These are phyloP conservation scores for Zhuqinia jingwanae DNA, from an alignment of 2,888 invertebrate species.

Conservation along the genomic window DNA sequence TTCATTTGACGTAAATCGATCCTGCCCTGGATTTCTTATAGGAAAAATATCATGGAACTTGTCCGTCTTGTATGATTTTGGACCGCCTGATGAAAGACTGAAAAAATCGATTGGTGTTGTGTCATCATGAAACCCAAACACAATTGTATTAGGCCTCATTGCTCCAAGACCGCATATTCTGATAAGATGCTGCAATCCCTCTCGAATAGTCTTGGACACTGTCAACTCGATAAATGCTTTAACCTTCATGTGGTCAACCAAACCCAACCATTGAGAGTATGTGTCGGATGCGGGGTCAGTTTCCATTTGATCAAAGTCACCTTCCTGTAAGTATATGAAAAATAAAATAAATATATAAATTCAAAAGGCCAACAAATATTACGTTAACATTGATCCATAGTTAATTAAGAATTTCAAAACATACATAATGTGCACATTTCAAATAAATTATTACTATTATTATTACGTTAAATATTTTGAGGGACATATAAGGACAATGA, in stretches of 20 bases:
- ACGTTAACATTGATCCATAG: conserved; percentile 96
- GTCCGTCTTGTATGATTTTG: conserved; percentile 74
- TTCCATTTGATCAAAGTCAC: conserved; percentile 82
- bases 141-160: conserved; percentile 87
- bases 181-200: conserved; percentile 95
- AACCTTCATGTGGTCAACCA: conserved; percentile 96
- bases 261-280: conserved; percentile 93
- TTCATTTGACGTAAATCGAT: conserved; percentile 82
- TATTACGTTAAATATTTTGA: no score
- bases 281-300: conserved; percentile 89
- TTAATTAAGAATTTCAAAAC: background rate
- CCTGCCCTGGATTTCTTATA: conserved; percentile 69
- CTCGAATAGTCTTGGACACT: conserved; percentile 90
- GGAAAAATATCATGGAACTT: conserved; percentile 76
- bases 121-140: conserved; percentile 95
- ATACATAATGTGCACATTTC: background rate
- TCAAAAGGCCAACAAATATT: conserved; percentile 87
- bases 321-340: conserved; percentile 69
- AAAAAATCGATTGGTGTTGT: conserved; percentile 90
- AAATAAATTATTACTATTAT: background rate
- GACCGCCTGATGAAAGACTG: conserved; percentile 79
- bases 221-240: conserved; percentile 99
- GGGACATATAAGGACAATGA: no score
- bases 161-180: conserved; percentile 97
- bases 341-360: background rate